Conservation (phyloP, 1,140 invertebrate species). For the Stegodyphus mimosarum region DNA sequence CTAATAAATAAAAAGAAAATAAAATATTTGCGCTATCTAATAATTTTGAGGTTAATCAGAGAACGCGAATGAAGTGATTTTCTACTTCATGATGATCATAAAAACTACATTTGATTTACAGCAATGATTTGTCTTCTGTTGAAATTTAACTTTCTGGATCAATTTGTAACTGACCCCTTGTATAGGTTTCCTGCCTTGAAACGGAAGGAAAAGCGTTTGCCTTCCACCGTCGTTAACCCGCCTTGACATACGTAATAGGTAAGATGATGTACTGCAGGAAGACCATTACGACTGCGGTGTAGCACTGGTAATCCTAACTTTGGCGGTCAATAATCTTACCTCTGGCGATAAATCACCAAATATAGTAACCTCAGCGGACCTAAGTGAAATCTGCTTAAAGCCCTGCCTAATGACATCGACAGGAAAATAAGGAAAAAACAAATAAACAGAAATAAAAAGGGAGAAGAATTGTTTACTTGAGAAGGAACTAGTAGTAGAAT, state of each 20-base stretch:
- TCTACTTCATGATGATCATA: no score
- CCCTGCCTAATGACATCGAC: constrained; percentile 37
- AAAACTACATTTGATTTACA: no score
- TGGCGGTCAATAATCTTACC: constrained; percentile 29
- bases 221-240: constrained; percentile 25
- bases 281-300: constrained; percentile 29
- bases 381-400: constrained; percentile 34
- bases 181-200: no score
- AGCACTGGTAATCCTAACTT: background rate
- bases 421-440: constrained; percentile 14
- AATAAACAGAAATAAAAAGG: background rate
- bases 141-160: no score
- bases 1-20: no score
- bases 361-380: constrained; percentile 20
- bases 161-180: no score
- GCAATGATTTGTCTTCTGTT: no score
- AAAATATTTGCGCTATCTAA: no score
- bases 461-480: no score
- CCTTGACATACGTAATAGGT: constrained; percentile 38
- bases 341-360: constrained; percentile 34
- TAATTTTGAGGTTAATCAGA: no score
- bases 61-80: no score
- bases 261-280: constrained; percentile 37
- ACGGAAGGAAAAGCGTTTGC: background rate
- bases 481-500: no score